Percentiles rank a stretch among this genome's conserved stretches.
Conservation (phyloP, 2,113 vertebrate species). For the Sterrhoptilus dennistouni region DNA sequence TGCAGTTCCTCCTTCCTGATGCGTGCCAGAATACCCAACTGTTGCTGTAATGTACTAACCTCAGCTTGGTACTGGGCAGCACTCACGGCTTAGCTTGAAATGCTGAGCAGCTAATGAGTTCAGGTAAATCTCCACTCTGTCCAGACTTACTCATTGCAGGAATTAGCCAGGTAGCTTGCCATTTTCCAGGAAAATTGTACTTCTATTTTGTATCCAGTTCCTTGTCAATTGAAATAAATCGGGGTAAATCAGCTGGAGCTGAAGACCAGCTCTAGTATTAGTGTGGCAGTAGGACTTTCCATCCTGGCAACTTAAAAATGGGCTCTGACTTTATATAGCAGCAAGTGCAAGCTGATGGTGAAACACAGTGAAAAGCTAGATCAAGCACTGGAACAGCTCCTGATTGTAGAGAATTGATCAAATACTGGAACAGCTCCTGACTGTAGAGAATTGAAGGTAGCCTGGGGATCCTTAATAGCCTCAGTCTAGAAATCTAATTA, state of each 20-base stretch:
- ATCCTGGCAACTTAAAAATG: not conserved
- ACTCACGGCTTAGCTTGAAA: not conserved
- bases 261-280: not conserved
- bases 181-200: not conserved
- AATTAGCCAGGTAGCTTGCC: not conserved
- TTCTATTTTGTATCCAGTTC: not conserved
- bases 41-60: not conserved
- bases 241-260: not conserved
- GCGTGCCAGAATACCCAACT: not conserved
- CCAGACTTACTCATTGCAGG: not conserved
- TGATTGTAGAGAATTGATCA: not conserved
- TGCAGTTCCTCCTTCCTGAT: not conserved
- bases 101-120: not conserved
- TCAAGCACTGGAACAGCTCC: not conserved
- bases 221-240: not conserved
- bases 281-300: not conserved
- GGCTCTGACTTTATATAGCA: not conserved
- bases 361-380: not conserved
- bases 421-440: not conserved
- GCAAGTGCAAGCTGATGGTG: not conserved
- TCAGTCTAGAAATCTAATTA: conserved; percentile 19
- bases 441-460: not conserved
- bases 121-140: not conserved
- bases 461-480: not conserved
- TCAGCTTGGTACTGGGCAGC: not conserved